Conservation (phyloP, 2,113 vertebrate species). For the Odocoileus virginianus region DNA sequence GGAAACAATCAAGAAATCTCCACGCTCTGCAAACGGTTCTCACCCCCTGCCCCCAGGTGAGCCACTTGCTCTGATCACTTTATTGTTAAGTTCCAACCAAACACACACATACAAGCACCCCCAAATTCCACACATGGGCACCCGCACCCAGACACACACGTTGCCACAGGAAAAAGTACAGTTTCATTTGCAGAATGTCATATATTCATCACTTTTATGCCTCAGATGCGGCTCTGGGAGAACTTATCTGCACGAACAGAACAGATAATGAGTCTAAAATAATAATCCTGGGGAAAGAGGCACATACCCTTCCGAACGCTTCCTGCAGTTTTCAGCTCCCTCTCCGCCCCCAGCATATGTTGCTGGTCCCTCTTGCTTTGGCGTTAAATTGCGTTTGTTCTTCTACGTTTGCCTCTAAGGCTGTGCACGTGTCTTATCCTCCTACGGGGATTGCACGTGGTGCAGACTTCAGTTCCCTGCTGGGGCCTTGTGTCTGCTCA, state of each 20-base stretch:
- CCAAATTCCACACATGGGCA: not conserved
- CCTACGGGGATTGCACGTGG: fast-evolving
- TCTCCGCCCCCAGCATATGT: fast-evolving
- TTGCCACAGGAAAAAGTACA: not conserved
- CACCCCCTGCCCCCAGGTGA: not conserved
- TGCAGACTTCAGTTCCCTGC: fast-evolving
- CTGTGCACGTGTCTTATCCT: fast-evolving
- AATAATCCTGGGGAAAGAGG: not conserved
- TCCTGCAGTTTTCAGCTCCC: not conserved
- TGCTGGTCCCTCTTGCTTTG: fast-evolving
- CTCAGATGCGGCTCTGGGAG: not conserved
- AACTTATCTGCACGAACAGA: not conserved
- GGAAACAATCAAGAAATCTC: slow-evolving; percentile 40
- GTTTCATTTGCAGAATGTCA: not conserved
- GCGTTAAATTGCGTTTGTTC: fast-evolving
- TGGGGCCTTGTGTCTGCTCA: too few relatives aligned
- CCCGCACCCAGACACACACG: not conserved
- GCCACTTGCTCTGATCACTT: not conserved
- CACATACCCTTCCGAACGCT: fast-evolving
- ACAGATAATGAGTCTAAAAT: not conserved
- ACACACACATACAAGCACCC: not conserved
- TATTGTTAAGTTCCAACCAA: not conserved
- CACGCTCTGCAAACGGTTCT: not conserved
- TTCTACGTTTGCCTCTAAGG: not conserved
- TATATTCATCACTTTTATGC: not conserved